Base-by-base conservation (phyloP, 2,888 invertebrate genomes). In the Xylota sylvarum region DNA sequence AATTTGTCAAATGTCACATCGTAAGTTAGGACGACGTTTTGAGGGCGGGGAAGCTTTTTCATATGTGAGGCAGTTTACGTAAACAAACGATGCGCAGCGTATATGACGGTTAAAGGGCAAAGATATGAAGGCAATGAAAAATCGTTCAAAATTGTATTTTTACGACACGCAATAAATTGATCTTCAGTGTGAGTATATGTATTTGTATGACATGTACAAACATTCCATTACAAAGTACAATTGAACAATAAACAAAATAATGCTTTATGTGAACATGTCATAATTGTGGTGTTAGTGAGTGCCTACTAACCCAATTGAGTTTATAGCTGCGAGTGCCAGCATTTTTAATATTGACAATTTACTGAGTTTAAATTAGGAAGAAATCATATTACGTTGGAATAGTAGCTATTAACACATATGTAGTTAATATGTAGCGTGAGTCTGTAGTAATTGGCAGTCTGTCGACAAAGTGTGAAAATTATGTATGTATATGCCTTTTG, bases 1-100 rank as follows among this genome's bases (percentile, higher is more conserved):
- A 84, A 84, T 84, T 78, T 73, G 83, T 78, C 67, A 79, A 84
- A 79, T 62, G 78, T 72, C 56, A 82, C 81, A 69, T 81, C 60
- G 76, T 76, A 74, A 69, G 67, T 62, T 43, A 55, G 58, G 65
- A 55, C 46, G 64, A 56, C 64, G 52, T 76, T 56, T 69, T 52
- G 50, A 9, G 5, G 10, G 17, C n/a, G 43, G 7, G 10, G 32
- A 35, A 3, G 1, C 23, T 7, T 62, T 19, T 48, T 35, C 30
- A 48, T 55, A 55, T 60, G 56, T 19, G 70, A 50, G 32, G 30
- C 70, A 56, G 69, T 78, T 78, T 70, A 46, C 48, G 37, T 19
- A 72, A 62, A 50, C 60, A 80, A 23, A 23, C 23, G 23, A 23
- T 67, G 50, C 30, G 40, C 40, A 30, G 27, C n/a, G 62, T 56